These are phyloP conservation scores for Creontiades dilutus DNA, from an alignment of 2,888 invertebrate genomes.

Conservation along the genomic window DNA sequence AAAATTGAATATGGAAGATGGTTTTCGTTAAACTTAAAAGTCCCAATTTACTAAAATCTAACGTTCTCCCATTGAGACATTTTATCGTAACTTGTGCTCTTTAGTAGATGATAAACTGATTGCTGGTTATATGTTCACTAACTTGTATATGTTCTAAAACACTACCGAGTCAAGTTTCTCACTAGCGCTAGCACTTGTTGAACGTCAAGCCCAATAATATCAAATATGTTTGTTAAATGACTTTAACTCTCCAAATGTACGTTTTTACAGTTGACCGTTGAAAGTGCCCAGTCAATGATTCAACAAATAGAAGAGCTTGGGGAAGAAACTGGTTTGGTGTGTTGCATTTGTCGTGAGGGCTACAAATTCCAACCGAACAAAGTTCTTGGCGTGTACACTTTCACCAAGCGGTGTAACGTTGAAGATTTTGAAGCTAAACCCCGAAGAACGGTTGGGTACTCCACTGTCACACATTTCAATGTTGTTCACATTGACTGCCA, in stretches of 20 bases:
- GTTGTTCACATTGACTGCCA: constrained; percentile 99
- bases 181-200: too few relatives aligned
- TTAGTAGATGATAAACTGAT: too few relatives aligned
- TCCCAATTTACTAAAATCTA: too few relatives aligned
- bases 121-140: too few relatives aligned
- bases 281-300: constrained; percentile 86
- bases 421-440: constrained; percentile 95
- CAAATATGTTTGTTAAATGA: too few relatives aligned
- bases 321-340: constrained; percentile 96
- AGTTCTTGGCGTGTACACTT: constrained; percentile 97
- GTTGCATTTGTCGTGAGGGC: constrained; percentile 98
- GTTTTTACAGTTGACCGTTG: constrained; percentile 85
- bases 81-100: too few relatives aligned
- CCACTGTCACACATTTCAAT: constrained; percentile 98
- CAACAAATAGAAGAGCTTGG: constrained; percentile 96
- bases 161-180: too few relatives aligned
- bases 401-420: constrained; percentile 95
- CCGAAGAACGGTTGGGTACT: constrained; percentile 92
- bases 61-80: too few relatives aligned
- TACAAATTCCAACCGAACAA: constrained; percentile 96
- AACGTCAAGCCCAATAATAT: too few relatives aligned
- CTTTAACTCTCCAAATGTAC: neutral
- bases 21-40: too few relatives aligned
- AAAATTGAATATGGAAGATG: too few relatives aligned
- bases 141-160: too few relatives aligned